phyloP scores from a whole-genome alignment of 92 coral and sea anemone genomes.

The Heteractis magnifica region DNA sequence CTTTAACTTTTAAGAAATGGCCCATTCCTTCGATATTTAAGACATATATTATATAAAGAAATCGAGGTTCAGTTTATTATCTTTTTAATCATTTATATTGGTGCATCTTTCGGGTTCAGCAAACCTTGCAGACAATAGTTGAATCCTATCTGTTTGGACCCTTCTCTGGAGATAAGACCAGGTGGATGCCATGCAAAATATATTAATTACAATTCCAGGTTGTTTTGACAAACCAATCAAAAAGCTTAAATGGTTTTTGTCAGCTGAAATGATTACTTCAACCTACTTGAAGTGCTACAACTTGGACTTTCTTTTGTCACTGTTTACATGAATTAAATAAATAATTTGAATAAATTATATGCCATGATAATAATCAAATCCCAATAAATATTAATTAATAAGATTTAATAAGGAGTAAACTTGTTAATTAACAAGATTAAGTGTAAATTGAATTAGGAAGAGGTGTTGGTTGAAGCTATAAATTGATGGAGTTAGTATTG shows the following conservation, averaged over 20 bases:
- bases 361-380: background rate
- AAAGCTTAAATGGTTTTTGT: background rate
- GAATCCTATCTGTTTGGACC: background rate
- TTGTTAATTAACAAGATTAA: background rate
- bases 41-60: background rate
- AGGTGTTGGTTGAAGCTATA: background rate
- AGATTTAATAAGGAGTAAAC: background rate
- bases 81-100: background rate
- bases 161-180: background rate
- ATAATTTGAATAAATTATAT: background rate
- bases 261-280: background rate
- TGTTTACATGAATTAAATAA: background rate
- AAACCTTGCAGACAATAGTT: background rate
- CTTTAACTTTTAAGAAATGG: background rate
- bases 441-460: background rate
- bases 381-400: background rate
- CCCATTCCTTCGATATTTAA: background rate
- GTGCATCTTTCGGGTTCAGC: background rate
- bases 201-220: background rate
- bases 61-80: background rate
- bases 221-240: conserved; percentile 1
- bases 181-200: background rate
- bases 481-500: background rate
- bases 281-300: background rate
- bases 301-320: background rate